Conservation (phyloP, 2,888 invertebrate species). For the Auanema freiburgensis region DNA sequence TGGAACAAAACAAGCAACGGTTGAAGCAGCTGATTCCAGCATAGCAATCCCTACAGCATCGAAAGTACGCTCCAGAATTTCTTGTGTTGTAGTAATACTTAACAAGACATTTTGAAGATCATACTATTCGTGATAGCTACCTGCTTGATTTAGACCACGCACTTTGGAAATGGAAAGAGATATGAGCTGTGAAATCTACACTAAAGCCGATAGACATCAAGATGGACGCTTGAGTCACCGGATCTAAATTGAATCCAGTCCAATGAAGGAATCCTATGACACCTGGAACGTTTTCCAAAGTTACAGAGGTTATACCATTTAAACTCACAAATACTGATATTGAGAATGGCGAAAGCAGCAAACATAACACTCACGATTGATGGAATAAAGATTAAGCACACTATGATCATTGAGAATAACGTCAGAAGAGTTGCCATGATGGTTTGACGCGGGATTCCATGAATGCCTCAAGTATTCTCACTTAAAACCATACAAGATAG, state of each 20-base stretch:
- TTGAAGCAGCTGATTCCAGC: slow-evolving; percentile 31
- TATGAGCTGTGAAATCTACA: slow-evolving; percentile 40
- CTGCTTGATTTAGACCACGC: not conserved
- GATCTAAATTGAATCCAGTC: slow-evolving; percentile 30
- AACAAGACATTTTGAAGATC: no score
- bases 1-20: slow-evolving; percentile 32
- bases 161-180: slow-evolving; percentile 34
- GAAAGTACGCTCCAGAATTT: slow-evolving; percentile 23
- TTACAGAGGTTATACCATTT: not conserved
- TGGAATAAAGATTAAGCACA: slow-evolving; percentile 36
- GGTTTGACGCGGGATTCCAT: slow-evolving; percentile 16
- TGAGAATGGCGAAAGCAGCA: slow-evolving; percentile 30
- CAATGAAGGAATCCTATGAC: slow-evolving; percentile 32
- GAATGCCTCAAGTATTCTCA: slow-evolving; percentile 4
- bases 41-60: slow-evolving; percentile 30
- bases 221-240: slow-evolving; percentile 32
- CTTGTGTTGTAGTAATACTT: slow-evolving; percentile 18
- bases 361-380: slow-evolving; percentile 25
- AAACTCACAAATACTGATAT: slow-evolving; percentile 26
- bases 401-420: slow-evolving; percentile 28
- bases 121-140: no score
- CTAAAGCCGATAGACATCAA: slow-evolving; percentile 39
- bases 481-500: slow-evolving; percentile 1
- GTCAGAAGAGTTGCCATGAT: slow-evolving; percentile 27
- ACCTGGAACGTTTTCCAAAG: slow-evolving; percentile 12